phyloP scores from a whole-genome alignment of 2,113 vertebrate species.

The Leucoraja erinaceus region DNA sequence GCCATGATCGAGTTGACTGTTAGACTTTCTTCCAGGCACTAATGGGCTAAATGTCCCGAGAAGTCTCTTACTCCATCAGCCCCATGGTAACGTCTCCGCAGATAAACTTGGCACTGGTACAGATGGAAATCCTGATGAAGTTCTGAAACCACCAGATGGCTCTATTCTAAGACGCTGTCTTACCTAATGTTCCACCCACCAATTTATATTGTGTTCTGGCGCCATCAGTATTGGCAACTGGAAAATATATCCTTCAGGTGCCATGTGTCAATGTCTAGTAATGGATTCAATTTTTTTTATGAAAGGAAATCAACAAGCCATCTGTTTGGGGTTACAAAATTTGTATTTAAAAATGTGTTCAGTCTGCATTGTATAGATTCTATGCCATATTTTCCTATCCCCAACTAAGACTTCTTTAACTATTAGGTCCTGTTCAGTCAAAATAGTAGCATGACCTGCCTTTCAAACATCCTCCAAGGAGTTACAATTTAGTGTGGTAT shows the following conservation, averaged over 20 bases:
- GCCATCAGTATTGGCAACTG: not conserved
- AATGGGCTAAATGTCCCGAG: too few relatives aligned
- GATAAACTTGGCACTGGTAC: not conserved
- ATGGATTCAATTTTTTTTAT: not conserved
- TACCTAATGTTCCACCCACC: not conserved
- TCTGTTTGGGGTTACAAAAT: not conserved
- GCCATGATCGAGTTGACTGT: too few relatives aligned
- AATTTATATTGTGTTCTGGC: not conserved
- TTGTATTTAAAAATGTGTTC: not conserved
- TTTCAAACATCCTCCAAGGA: slow-evolving; percentile 11
- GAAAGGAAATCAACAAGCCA: not conserved
- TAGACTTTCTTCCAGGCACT: too few relatives aligned
- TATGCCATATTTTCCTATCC: not conserved
- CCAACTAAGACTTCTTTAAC: not conserved
- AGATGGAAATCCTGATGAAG: not conserved
- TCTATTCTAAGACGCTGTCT: not conserved
- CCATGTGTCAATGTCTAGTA: not conserved
- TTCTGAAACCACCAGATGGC: not conserved
- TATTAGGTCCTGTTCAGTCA: not conserved
- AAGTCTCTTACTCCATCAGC: not conserved
- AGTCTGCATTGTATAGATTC: not conserved
- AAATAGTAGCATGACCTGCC: not conserved
- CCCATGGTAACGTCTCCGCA: not conserved
- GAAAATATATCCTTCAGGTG: not conserved
- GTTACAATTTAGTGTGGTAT: not conserved